Evolutionary conservation across 2,113 vertebrate genomes (phyloP).

Genomic region (Zosterops japonicus): DNA sequence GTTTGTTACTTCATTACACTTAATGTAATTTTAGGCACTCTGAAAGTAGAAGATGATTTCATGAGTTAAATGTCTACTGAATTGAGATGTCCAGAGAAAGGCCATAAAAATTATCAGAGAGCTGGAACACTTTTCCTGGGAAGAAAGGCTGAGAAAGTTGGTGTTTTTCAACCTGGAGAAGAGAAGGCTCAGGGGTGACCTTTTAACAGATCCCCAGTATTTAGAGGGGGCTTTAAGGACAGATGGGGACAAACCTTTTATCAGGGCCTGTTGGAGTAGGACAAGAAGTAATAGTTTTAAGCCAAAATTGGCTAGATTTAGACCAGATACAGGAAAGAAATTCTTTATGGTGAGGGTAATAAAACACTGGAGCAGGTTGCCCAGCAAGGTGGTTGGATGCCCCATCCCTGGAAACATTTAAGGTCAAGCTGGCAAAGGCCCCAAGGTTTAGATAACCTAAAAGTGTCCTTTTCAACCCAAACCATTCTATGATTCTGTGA

Average conservation of each 20-base stretch:
- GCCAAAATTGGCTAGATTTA: background rate
- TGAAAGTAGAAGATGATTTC: background rate
- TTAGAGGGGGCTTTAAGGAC: background rate
- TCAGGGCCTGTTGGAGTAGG: background rate
- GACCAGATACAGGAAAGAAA: background rate
- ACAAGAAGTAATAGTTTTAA: background rate
- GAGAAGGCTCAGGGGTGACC: background rate
- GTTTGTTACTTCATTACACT: background rate
- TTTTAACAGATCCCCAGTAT: background rate
- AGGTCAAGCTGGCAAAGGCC: background rate
- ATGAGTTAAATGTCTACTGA: background rate
- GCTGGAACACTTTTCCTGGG: background rate
- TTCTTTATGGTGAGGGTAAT: background rate
- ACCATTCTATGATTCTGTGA: background rate
- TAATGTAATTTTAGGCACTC: background rate
- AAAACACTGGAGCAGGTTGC: background rate
- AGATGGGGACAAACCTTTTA: background rate
- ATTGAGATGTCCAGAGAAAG: background rate
- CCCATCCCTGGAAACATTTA: background rate
- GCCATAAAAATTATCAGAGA: background rate
- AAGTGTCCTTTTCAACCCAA: background rate
- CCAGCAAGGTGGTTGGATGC: background rate
- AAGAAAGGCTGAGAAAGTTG: background rate
- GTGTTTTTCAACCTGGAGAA: background rate
- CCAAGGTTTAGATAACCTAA: background rate